Evolutionary conservation across 2,113 vertebrate species (phyloP).

Genomic region (Misgurnus anguillicaudatus): DNA sequence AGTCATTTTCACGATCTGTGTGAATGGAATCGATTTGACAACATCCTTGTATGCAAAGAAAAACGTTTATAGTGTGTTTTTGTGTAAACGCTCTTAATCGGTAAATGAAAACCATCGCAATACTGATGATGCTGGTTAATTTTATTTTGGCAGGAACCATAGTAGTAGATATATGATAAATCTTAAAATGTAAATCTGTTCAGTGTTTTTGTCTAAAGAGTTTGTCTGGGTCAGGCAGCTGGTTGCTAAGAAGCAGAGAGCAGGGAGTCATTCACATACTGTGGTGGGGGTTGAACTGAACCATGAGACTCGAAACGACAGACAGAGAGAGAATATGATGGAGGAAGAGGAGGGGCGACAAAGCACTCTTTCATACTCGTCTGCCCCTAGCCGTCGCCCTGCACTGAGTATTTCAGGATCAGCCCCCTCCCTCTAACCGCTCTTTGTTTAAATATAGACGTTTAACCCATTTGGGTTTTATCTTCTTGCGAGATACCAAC

Average conservation of each 20-base stretch:
- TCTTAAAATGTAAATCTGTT: no score
- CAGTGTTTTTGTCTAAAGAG: slow-evolving; percentile 42
- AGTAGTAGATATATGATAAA: no score
- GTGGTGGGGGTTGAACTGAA: slow-evolving; percentile 44
- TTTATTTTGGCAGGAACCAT: no score
- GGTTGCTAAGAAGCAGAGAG: slow-evolving; percentile 67
- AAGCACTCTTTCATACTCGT: slow-evolving; percentile 68
- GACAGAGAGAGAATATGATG: slow-evolving; percentile 22
- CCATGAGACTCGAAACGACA: slow-evolving; percentile 42
- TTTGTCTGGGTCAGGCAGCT: slow-evolving; percentile 68
- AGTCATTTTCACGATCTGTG: no score
- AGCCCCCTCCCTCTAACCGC: slow-evolving; percentile 31
- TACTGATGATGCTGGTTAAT: no score
- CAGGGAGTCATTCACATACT: slow-evolving; percentile 38
- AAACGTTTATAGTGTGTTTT: no score
- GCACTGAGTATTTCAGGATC: slow-evolving; percentile 51
- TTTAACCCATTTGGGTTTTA: slow-evolving; percentile 56
- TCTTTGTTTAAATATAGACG: slow-evolving; percentile 71
- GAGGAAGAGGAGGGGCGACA: slow-evolving; percentile 49
- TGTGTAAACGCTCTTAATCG: no score
- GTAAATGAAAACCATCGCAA: no score
- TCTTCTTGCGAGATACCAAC: slow-evolving; percentile 17
- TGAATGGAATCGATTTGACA: no score
- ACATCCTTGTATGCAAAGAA: no score
- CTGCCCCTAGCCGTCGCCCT: slow-evolving; percentile 47